Conservation (phyloP, 2,888 invertebrate genomes). For the Polydrusus cervinus region DNA sequence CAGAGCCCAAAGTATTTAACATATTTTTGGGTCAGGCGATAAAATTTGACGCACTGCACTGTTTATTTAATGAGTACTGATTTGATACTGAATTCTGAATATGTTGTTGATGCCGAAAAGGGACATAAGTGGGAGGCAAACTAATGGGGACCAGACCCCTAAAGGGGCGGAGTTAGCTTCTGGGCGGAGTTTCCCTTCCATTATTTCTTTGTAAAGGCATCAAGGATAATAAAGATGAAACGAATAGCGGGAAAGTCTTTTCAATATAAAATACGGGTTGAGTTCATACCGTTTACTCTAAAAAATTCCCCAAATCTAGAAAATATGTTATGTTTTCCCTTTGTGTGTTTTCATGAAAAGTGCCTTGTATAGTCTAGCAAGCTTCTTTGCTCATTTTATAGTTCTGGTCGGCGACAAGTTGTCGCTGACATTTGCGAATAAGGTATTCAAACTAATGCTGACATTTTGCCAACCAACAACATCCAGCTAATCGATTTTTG, state of each 20-base stretch:
- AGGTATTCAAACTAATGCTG: too few species aligned
- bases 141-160: constrained; percentile 66
- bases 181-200: constrained; percentile 48
- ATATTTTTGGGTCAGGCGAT: constrained; percentile 61
- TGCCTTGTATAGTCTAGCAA: background rate
- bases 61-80: constrained; percentile 74
- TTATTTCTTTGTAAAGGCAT: constrained; percentile 52
- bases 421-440: too few species aligned
- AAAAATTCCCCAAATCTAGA: constrained; percentile 22
- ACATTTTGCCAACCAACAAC: too few species aligned
- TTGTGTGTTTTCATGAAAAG: constrained; percentile 1
- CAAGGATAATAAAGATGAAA: constrained; percentile 53
- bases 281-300: constrained; percentile 38
- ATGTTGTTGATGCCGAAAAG: constrained; percentile 67
- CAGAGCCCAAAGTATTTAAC: constrained; percentile 71
- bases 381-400: background rate
- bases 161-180: constrained; percentile 61
- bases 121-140: constrained; percentile 67
- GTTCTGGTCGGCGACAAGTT: too few species aligned
- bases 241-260: constrained; percentile 51
- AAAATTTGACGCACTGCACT: constrained; percentile 69
- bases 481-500: too few species aligned
- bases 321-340: constrained; percentile 10
- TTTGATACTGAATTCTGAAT: constrained; percentile 73
- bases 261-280: constrained; percentile 48